Evolutionary conservation across 2,888 invertebrate species (phyloP).

Genomic region (Branchellion lobata): DNA sequence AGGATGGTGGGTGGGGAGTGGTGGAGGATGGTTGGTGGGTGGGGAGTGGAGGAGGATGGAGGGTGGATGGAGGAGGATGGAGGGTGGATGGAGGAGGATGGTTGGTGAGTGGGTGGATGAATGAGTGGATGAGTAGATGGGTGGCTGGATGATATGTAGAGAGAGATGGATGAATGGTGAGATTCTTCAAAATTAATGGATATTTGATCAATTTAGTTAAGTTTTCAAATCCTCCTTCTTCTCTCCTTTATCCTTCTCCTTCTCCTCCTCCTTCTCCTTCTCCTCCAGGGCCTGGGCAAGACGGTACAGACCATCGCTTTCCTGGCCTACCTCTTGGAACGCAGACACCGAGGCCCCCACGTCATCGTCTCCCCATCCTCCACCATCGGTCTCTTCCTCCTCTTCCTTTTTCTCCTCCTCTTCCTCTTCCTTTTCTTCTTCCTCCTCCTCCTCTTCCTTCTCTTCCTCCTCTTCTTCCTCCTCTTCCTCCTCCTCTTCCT

Average conservation of each 20-base stretch:
- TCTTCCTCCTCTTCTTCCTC: too few species aligned
- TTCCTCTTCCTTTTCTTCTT: not conserved
- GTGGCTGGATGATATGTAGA: not conserved
- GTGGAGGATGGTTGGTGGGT: not conserved
- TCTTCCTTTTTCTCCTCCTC: not conserved
- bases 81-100: constrained; percentile 84
- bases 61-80: too few species aligned
- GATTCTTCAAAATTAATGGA: too few species aligned
- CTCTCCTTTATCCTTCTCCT: not conserved
- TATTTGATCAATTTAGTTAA: not conserved
- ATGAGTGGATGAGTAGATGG: too few species aligned
- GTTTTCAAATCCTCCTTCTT: not conserved
- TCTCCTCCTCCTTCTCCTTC: not conserved
- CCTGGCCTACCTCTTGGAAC: constrained; percentile 76
- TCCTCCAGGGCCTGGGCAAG: constrained; percentile 60
- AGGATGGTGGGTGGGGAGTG: too few species aligned
- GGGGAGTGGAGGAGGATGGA: too few species aligned
- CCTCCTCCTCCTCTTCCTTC: too few species aligned
- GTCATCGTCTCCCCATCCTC: constrained; percentile 94
- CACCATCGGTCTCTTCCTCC: constrained; percentile 74
- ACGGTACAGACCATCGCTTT: constrained; percentile 62
- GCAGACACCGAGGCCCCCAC: constrained; percentile 74
- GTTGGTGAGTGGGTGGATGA: too few species aligned
- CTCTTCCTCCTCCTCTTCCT: too few species aligned
- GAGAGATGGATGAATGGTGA: too few species aligned